These are phyloP conservation scores for Spodoptera littoralis DNA, from an alignment of 2,888 invertebrate species.

Conservation along the genomic window DNA sequence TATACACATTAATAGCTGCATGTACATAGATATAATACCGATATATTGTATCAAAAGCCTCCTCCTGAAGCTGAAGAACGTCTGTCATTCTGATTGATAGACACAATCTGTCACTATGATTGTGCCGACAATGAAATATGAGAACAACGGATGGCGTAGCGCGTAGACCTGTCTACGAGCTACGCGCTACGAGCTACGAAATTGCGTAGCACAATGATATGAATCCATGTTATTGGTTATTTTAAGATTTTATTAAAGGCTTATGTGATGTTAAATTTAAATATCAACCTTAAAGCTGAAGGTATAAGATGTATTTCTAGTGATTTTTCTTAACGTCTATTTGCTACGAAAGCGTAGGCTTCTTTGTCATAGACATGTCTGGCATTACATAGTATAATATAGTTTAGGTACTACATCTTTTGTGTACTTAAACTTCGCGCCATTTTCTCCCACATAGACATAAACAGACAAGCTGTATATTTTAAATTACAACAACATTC, in stretches of 20 bases:
- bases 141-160: slow-evolving; percentile 54
- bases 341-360: too few relatives aligned
- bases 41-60: slow-evolving; percentile 36
- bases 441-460: too few relatives aligned
- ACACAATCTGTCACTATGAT: slow-evolving; percentile 57
- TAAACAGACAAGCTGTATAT: too few relatives aligned
- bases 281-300: background rate
- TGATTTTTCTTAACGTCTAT: too few relatives aligned
- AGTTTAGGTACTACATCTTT: too few relatives aligned
- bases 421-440: too few relatives aligned
- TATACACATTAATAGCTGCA: background rate
- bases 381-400: too few relatives aligned
- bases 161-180: slow-evolving; percentile 52
- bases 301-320: too few relatives aligned
- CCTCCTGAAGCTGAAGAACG: slow-evolving; percentile 34
- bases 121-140: slow-evolving; percentile 60
- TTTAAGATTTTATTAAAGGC: background rate
- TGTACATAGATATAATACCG: background rate
- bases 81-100: slow-evolving; percentile 60
- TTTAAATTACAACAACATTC: too few relatives aligned
- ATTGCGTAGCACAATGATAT: slow-evolving; percentile 32
- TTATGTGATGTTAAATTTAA: background rate
- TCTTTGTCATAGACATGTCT: too few relatives aligned
- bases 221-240: background rate
- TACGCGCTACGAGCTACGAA: slow-evolving; percentile 65